Percentiles rank a stretch among this genome's conserved stretches.
phyloP scores from a whole-genome alignment of 2,888 invertebrate genomes.

The Cordilura impudica region DNA sequence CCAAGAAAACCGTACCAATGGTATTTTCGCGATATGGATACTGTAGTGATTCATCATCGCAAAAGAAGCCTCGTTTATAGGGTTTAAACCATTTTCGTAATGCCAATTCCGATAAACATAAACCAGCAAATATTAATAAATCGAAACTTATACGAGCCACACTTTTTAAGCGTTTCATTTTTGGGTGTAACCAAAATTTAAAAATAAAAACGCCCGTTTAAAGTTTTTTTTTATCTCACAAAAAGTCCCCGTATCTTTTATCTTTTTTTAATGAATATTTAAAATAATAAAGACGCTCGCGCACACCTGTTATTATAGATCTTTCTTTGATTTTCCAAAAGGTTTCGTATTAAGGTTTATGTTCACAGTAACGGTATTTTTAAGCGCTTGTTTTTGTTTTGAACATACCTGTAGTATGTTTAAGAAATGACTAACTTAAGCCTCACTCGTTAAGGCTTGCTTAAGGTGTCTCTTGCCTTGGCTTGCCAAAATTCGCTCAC shows the following conservation, averaged over 20 bases:
- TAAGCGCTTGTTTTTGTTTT: neutral
- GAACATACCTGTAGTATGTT: conserved; percentile 47
- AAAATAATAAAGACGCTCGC: neutral
- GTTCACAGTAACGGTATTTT: neutral
- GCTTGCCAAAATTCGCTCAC: conserved; percentile 50
- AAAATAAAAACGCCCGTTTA: neutral
- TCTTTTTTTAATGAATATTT: neutral
- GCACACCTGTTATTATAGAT: conserved; percentile 21
- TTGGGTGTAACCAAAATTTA: no score
- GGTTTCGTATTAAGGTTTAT: neutral
- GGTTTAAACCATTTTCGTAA: conserved; percentile 68
- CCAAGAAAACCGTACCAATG: conserved; percentile 62
- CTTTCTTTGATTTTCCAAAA: neutral
- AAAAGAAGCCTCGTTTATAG: conserved; percentile 72
- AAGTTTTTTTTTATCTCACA: neutral
- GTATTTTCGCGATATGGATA: conserved; percentile 69
- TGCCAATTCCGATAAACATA: conserved; percentile 68
- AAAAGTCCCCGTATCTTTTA: conserved; percentile 6
- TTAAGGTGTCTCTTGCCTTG: conserved; percentile 41
- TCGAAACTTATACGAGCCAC: conserved; percentile 71
- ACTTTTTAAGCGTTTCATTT: conserved; percentile 62
- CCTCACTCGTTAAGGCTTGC: conserved; percentile 13
- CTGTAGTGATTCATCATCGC: conserved; percentile 72
- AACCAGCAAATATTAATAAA: conserved; percentile 69
- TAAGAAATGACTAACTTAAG: conserved; percentile 51